phyloP scores from a whole-genome alignment of 2,888 invertebrate species.

The Lithophane semibrunnea region DNA sequence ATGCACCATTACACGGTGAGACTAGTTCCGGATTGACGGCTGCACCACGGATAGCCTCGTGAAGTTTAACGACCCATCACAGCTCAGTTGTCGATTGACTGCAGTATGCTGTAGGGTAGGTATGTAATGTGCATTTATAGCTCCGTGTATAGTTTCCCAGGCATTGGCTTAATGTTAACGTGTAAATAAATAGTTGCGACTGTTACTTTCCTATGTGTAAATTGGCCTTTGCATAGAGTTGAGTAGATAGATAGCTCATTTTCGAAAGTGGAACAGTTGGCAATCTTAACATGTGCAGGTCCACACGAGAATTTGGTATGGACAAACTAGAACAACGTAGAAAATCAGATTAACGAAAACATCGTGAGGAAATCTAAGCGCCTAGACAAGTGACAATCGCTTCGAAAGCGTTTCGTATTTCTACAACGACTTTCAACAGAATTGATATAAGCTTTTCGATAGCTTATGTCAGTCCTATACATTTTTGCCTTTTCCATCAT shows the following conservation, averaged over 20 bases:
- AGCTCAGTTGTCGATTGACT: conserved; percentile 69
- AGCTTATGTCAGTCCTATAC: no score
- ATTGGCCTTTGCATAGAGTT: not conserved
- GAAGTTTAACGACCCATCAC: conserved; percentile 72
- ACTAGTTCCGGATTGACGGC: conserved; percentile 54
- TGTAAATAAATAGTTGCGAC: conserved; percentile 19
- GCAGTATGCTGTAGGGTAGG: conserved; percentile 37
- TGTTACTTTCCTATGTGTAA: conserved; percentile 4
- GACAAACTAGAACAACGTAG: not conserved
- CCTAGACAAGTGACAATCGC: no score
- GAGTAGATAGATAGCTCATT: not conserved
- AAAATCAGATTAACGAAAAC: no score
- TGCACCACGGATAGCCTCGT: conserved; percentile 66
- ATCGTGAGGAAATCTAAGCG: no score
- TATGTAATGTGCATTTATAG: conserved; percentile 39
- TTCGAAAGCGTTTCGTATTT: no score
- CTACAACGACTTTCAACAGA: no score
- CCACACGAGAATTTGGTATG: not conserved
- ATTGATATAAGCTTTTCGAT: no score
- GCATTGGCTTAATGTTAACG: conserved; percentile 32
- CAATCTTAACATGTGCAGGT: not conserved
- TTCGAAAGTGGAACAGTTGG: not conserved
- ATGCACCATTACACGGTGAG: conserved; percentile 51
- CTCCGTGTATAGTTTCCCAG: conserved; percentile 38
- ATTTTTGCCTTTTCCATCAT: no score